Evolutionary conservation across 2,888 invertebrate genomes (phyloP).

Genomic region (Hartigia nigra): DNA sequence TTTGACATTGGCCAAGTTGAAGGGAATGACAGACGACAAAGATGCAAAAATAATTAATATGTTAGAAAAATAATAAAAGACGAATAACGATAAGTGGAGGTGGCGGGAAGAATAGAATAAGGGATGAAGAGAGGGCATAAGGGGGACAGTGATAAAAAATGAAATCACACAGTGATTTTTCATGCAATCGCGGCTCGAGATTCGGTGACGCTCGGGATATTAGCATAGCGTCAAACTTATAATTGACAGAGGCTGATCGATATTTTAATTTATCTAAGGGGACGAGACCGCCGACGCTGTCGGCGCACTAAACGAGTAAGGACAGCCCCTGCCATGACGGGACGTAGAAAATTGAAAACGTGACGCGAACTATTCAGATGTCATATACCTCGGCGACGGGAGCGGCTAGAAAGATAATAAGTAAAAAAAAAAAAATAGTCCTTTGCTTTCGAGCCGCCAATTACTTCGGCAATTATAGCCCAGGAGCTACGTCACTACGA

Average conservation of each 20-base stretch:
- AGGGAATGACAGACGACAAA: neutral
- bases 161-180: neutral
- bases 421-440: constrained; percentile 56
- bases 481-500: constrained; percentile 29
- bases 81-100: neutral
- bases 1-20: neutral
- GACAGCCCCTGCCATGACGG: constrained; percentile 47
- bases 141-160: neutral
- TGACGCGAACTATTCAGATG: constrained; percentile 59
- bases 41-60: neutral
- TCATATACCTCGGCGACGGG: constrained; percentile 39
- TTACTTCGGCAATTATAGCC: constrained; percentile 51
- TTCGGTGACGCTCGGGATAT: constrained; percentile 27
- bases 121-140: neutral
- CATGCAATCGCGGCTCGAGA: neutral
- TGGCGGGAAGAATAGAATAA: neutral
- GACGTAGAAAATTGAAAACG: constrained; percentile 62
- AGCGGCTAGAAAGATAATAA: constrained; percentile 43
- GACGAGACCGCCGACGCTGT: constrained; percentile 54
- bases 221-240: constrained; percentile 59
- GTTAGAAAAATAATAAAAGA: neutral
- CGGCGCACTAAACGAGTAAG: constrained; percentile 59
- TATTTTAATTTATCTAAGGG: constrained; percentile 63
- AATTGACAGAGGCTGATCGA: constrained; percentile 62
- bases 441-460: constrained; percentile 41